phyloP scores from a whole-genome alignment of 2,888 invertebrate species.

The Podotricha telesiphe region DNA sequence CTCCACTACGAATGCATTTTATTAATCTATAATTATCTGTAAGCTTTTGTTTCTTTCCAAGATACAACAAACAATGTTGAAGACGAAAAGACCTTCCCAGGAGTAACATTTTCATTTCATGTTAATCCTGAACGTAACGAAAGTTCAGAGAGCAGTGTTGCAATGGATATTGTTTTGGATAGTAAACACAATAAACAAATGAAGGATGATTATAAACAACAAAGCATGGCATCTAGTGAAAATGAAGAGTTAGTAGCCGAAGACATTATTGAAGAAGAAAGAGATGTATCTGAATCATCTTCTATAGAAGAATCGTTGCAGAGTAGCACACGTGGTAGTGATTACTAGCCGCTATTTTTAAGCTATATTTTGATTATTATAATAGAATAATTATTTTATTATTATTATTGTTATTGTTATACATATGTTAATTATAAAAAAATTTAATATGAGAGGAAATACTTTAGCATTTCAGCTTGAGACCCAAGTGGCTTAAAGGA shows the following conservation, averaged over 20 bases:
- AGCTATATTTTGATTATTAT: no score
- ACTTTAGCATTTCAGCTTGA: no score
- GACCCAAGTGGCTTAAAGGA: no score
- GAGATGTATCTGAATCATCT: not conserved
- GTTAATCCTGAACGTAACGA: not conserved
- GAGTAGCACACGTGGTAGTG: not conserved
- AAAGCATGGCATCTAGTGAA: not conserved
- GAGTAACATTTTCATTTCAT: not conserved
- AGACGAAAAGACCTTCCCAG: not conserved
- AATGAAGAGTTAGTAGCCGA: not conserved
- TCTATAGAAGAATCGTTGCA: constrained; percentile 4
- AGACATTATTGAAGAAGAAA: not conserved
- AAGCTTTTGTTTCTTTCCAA: no score
- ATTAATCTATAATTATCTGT: not conserved
- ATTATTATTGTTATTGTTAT: no score
- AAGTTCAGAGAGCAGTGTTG: not conserved
- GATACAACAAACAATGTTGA: not conserved
- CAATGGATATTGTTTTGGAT: not conserved
- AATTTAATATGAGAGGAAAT: no score
- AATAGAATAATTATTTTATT: no score
- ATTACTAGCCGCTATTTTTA: not conserved
- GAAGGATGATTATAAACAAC: not conserved
- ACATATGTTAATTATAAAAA: no score
- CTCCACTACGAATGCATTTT: not conserved
- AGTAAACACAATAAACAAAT: not conserved